Evolutionary conservation across 2,113 vertebrate genomes (phyloP).

Genomic region (Tiliqua scincoides): DNA sequence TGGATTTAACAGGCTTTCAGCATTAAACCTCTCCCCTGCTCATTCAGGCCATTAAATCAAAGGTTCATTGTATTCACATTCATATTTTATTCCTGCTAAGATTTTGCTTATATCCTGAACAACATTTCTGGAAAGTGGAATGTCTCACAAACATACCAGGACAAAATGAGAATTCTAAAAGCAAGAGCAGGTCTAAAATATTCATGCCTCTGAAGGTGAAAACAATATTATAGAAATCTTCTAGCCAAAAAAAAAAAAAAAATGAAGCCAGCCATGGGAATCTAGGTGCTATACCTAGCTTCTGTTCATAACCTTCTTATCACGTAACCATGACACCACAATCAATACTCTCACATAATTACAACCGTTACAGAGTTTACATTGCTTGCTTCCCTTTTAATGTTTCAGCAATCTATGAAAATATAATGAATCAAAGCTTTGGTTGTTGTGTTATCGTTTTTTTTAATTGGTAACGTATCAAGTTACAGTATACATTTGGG

Average conservation of each 20-base stretch:
- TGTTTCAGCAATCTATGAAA: slow-evolving; percentile 60
- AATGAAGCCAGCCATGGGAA: slow-evolving; percentile 57
- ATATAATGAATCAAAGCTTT: slow-evolving; percentile 50
- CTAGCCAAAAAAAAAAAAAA: slow-evolving; percentile 31
- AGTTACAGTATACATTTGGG: slow-evolving; percentile 47
- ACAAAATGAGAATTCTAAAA: slow-evolving; percentile 15
- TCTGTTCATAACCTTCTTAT: slow-evolving; percentile 35
- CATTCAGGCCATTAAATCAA: too few relatives aligned
- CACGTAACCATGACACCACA: slow-evolving; percentile 37
- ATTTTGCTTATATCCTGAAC: slow-evolving; percentile 12
- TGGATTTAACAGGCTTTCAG: too few relatives aligned
- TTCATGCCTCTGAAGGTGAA: slow-evolving; percentile 43
- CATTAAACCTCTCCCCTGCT: too few relatives aligned
- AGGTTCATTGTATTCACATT: slow-evolving; percentile 1
- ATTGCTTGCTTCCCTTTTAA: slow-evolving; percentile 58
- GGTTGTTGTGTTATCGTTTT: background rate
- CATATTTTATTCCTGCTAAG: slow-evolving; percentile 17
- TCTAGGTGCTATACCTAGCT: slow-evolving; percentile 41
- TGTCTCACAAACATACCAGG: slow-evolving; percentile 16
- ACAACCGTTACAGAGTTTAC: slow-evolving; percentile 67
- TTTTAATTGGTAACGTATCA: slow-evolving; percentile 21
- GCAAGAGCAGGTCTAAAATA: slow-evolving; percentile 24
- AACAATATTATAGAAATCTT: slow-evolving; percentile 28
- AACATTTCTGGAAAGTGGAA: slow-evolving; percentile 10
- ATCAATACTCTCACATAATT: slow-evolving; percentile 68